A percentile compares a stretch with the other conserved stretches of the same genome.
Conservation (phyloP, 2,113 vertebrate genomes). For the Chaetura pelagica region DNA sequence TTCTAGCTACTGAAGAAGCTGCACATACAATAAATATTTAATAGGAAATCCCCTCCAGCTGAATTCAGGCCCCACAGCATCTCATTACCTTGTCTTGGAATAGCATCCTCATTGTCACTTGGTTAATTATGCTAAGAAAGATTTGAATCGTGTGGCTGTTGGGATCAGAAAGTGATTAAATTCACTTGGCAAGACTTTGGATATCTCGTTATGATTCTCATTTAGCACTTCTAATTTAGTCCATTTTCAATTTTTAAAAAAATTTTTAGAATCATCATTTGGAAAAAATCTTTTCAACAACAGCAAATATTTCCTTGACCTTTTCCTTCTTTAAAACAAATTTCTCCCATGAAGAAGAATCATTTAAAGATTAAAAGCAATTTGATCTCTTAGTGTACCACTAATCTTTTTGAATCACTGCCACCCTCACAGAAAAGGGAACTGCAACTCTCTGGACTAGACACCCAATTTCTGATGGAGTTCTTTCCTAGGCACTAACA, state of each 20-base stretch:
- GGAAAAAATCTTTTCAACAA: conserved; percentile 28
- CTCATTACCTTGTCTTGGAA: conserved; percentile 85
- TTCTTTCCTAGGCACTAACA: neutral
- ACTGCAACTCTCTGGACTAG: neutral
- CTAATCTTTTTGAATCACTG: neutral
- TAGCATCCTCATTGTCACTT: conserved; percentile 84
- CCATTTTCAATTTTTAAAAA: conserved; percentile 43
- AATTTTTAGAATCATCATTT: conserved; percentile 56
- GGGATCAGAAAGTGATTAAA: conserved; percentile 88
- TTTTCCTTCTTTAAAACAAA: conserved; percentile 6
- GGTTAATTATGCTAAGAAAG: conserved; percentile 87
- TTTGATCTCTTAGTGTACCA: neutral
- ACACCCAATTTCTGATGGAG: neutral
- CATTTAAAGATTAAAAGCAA: conserved; percentile 32
- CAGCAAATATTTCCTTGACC: conserved; percentile 45
- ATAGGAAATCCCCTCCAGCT: conserved; percentile 83
- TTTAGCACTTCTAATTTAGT: conserved; percentile 84
- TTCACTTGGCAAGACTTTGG: conserved; percentile 83
- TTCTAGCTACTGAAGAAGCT: conserved; percentile 77
- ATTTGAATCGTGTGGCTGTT: conserved; percentile 81
- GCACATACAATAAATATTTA: conserved; percentile 87
- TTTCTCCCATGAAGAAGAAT: neutral
- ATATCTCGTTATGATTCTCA: conserved; percentile 84
- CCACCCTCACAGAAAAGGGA: neutral
- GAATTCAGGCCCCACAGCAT: conserved; percentile 78